Conservation (phyloP, 1,140 invertebrate species). For the Caenorhabditis elegans region DNA sequence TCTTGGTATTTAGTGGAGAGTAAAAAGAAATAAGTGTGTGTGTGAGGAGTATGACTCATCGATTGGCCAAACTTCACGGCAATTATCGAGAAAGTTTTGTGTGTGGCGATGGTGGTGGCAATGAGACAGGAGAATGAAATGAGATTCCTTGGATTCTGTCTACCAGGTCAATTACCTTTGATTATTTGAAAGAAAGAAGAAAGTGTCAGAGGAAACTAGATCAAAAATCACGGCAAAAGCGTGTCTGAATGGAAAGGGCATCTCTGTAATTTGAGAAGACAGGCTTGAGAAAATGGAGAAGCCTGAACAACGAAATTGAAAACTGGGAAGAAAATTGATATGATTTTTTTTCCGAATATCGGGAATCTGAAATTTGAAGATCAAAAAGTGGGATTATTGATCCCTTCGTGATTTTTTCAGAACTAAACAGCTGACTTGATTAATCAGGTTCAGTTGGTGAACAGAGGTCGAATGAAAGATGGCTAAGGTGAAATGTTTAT, state of each 20-base stretch:
- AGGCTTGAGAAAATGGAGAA: not conserved
- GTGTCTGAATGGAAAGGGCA: not conserved
- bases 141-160: not conserved
- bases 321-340: not conserved
- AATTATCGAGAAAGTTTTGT: slow-evolving; percentile 24
- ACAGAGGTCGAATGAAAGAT: not conserved
- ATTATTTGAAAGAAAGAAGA: too few species aligned
- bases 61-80: slow-evolving; percentile 9
- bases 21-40: not conserved
- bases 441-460: slow-evolving; percentile 13
- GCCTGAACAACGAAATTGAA: not conserved
- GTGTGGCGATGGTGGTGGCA: not conserved
- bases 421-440: not conserved
- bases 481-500: not conserved
- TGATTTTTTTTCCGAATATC: too few species aligned
- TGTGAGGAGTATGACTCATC: not conserved
- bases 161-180: not conserved
- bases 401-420: not conserved
- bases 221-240: not conserved
- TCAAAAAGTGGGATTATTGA: not conserved
- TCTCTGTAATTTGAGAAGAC: not conserved
- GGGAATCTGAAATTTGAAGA: not conserved
- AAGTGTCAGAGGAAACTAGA: not conserved
- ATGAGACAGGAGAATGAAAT: not conserved
- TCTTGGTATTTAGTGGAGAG: not conserved